Percentiles rank a stretch among this genome's conserved stretches.
phyloP scores from a whole-genome alignment of 2,888 invertebrate species.

The Leptinotarsa peninsularis region DNA sequence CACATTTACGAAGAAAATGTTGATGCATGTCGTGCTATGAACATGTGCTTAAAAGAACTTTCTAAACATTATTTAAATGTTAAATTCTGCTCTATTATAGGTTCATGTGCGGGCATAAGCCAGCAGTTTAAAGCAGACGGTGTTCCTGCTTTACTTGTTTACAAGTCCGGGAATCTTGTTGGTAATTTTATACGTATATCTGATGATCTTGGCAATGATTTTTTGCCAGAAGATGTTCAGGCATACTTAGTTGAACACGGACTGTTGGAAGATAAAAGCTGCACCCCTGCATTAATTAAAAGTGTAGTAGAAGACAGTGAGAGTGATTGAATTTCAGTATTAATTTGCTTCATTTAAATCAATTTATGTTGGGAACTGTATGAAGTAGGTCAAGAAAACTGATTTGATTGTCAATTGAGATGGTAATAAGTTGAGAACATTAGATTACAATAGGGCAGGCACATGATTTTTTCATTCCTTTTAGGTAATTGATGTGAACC shows the following conservation, averaged over 20 bases:
- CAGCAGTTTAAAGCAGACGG: constrained; percentile 86
- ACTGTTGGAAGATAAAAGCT: constrained; percentile 79
- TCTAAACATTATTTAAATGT: constrained; percentile 83
- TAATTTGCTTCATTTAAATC: neutral
- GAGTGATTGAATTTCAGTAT: constrained; percentile 38
- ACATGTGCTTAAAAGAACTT: constrained; percentile 82
- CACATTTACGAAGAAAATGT: constrained; percentile 86
- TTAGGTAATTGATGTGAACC: no score
- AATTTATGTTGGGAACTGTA: neutral
- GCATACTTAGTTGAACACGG: constrained; percentile 89
- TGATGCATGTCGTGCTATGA: constrained; percentile 82
- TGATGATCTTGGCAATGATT: constrained; percentile 90
- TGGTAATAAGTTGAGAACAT: neutral
- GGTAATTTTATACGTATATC: constrained; percentile 92
- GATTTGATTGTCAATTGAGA: neutral
- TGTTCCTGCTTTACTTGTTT: constrained; percentile 91
- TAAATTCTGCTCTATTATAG: constrained; percentile 90
- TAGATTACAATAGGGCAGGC: neutral
- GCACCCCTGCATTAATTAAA: constrained; percentile 67
- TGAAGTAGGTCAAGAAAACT: neutral
- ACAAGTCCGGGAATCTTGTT: constrained; percentile 89
- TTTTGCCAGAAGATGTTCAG: constrained; percentile 91
- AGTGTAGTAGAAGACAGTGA: constrained; percentile 59
- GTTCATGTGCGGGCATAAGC: constrained; percentile 87
- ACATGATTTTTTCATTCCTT: no score